phyloP scores from a whole-genome alignment of 2,888 invertebrate species.

The Rugalucina vietnamica region DNA sequence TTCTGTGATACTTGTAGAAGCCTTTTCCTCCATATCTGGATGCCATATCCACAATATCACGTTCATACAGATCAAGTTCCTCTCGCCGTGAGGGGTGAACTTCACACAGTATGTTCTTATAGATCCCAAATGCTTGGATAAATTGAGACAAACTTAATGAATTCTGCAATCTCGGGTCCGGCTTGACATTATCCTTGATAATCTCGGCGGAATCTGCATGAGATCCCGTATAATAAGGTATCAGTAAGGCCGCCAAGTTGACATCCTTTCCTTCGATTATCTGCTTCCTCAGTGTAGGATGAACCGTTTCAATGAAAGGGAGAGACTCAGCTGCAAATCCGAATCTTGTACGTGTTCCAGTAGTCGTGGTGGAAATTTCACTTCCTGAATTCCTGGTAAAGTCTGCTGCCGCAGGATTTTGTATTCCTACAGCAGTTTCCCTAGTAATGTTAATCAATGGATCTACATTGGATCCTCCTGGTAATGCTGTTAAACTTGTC shows the following conservation, averaged over 20 bases:
- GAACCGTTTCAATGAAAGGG: constrained; percentile 11
- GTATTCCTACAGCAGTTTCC: neutral
- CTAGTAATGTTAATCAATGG: neutral
- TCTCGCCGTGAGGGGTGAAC: neutral
- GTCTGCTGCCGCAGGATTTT: neutral
- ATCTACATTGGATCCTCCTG: neutral
- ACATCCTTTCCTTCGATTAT: constrained; percentile 33
- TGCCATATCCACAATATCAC: constrained; percentile 44
- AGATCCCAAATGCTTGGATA: neutral
- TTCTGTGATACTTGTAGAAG: constrained; percentile 43
- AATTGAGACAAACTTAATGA: neutral
- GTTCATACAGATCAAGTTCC: constrained; percentile 40
- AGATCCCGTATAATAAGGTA: neutral
- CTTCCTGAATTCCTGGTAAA: neutral
- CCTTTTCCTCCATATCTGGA: constrained; percentile 22
- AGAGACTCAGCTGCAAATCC: constrained; percentile 31
- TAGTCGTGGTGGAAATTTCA: neutral
- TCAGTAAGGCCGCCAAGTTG: constrained; percentile 14
- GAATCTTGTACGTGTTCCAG: neutral
- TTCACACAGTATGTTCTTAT: neutral
- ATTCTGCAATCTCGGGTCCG: neutral
- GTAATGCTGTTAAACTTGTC: neutral
- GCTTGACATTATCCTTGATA: neutral
- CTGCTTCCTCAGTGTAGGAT: constrained; percentile 9
- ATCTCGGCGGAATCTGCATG: neutral